Evolutionary conservation across 2,888 invertebrate genomes (phyloP).

Genomic region (Miltochrista miniata): DNA sequence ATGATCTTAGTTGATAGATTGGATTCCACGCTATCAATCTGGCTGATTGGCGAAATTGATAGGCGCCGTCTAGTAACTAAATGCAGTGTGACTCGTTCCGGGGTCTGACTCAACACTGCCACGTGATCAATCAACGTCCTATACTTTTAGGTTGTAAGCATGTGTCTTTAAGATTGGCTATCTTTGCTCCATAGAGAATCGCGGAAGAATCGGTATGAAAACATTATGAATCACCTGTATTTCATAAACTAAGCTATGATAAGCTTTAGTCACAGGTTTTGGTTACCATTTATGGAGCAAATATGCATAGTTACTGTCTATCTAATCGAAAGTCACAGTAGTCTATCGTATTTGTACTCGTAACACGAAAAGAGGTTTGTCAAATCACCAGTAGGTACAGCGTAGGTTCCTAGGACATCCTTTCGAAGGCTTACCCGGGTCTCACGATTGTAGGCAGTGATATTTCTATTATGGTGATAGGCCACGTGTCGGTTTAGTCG

Average conservation of each 20-base stretch:
- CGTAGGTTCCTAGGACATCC: no score
- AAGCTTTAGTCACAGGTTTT: no score
- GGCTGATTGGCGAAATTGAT: constrained; percentile 72
- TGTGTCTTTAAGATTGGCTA: background rate
- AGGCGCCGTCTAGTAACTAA: constrained; percentile 67
- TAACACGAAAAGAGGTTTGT: no score
- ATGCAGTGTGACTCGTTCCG: constrained; percentile 27
- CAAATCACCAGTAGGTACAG: no score
- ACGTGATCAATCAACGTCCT: constrained; percentile 15
- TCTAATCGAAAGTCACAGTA: no score
- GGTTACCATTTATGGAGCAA: no score
- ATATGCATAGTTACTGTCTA: no score
- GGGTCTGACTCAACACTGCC: constrained; percentile 28
- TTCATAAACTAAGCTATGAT: background rate
- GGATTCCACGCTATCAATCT: constrained; percentile 63
- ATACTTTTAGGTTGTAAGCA: background rate
- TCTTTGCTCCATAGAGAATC: background rate
- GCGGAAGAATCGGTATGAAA: background rate
- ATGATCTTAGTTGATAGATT: constrained; percentile 50
- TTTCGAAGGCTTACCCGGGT: no score
- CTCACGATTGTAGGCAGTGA: no score
- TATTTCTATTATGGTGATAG: no score
- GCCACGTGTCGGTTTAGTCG: no score
- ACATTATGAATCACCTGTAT: background rate
- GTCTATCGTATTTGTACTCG: no score